These are phyloP conservation scores for Andrena minutula DNA, from an alignment of 2,888 invertebrate species.

Conservation along the genomic window DNA sequence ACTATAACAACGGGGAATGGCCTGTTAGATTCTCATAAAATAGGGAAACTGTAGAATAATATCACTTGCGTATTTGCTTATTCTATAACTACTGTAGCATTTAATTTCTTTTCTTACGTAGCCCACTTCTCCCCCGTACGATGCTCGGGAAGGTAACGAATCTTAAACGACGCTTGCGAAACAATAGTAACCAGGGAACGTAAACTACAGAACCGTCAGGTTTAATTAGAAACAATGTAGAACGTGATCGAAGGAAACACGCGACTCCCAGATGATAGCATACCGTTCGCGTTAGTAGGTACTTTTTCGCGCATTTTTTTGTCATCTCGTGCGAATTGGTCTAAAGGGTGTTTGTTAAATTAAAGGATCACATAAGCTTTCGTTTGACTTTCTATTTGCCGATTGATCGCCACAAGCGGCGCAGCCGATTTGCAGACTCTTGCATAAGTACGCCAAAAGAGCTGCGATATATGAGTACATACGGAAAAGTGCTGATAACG, in stretches of 20 bases:
- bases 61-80: background rate
- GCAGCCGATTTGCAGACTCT: too few relatives aligned
- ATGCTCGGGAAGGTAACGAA: constrained; percentile 14
- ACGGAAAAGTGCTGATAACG: too few relatives aligned
- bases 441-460: too few relatives aligned
- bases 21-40: constrained; percentile 7
- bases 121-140: constrained; percentile 21
- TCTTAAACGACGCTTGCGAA: constrained; percentile 12
- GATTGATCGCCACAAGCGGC: too few relatives aligned
- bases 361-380: background rate
- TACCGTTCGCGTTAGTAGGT: constrained; percentile 33
- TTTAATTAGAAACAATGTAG: constrained; percentile 17
- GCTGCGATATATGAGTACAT: too few relatives aligned
- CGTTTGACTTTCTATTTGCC: background rate
- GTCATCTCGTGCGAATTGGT: constrained; percentile 72
- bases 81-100: background rate
- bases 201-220: constrained; percentile 15
- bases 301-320: constrained; percentile 71
- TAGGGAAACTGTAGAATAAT: constrained; percentile 22
- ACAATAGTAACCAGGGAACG: constrained; percentile 27
- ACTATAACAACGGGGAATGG: constrained; percentile 16
- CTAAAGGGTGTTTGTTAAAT: constrained; percentile 71
- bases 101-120: background rate
- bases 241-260: background rate
- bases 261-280: constrained; percentile 10